phyloP scores from a whole-genome alignment of 2,888 invertebrate genomes.

The Odontocerum albicorne region DNA sequence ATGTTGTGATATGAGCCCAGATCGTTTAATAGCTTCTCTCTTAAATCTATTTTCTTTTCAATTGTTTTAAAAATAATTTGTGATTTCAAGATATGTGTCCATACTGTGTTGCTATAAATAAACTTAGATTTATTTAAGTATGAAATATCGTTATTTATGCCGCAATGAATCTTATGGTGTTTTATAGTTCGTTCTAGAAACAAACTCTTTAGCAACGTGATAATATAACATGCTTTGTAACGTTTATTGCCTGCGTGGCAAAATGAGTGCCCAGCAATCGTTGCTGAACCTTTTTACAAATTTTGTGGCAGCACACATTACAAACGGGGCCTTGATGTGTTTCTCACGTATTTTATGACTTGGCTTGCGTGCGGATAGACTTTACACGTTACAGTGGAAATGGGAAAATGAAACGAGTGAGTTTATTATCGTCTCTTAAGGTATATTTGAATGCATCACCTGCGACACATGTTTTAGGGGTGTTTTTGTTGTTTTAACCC shows the following conservation, averaged over 20 bases:
- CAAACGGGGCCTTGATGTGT: conserved; percentile 10
- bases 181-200: no score
- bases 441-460: neutral
- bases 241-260: neutral
- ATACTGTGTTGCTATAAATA: no score
- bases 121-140: no score
- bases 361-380: conserved; percentile 24
- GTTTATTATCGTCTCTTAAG: neutral
- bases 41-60: no score
- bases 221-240: conserved; percentile 2
- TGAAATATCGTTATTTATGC: no score
- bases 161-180: no score
- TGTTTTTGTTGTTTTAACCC: no score
- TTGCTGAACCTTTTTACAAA: neutral
- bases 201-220: neutral
- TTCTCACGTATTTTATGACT: conserved; percentile 29
- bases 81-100: no score
- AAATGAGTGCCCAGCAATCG: neutral
- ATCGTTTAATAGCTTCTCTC: no score
- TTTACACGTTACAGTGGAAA: conserved; percentile 7
- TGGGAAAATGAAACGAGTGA: neutral
- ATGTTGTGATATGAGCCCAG: no score
- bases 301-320: conserved; percentile 1
- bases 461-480: no score
- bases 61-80: no score